Evolutionary conservation across 2,113 vertebrate genomes (phyloP).

Genomic region (Semnornis frantzii): DNA sequence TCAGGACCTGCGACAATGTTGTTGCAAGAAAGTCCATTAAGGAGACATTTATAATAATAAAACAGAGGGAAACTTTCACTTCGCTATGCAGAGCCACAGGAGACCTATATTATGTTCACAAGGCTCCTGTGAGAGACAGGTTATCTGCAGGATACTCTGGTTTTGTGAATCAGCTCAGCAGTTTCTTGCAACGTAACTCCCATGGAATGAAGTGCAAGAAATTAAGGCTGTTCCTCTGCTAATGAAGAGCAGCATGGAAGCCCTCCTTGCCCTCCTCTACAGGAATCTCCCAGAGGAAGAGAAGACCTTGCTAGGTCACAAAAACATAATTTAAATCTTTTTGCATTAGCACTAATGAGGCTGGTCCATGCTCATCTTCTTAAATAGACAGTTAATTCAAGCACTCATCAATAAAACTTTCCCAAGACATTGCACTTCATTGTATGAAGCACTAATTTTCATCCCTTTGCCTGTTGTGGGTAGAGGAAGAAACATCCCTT

Average conservation of each 20-base stretch:
- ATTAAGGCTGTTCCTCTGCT: conserved; percentile 18
- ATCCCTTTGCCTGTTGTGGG: rapidly evolving
- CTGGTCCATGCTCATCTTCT: conserved; percentile 14
- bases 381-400: conserved; percentile 36
- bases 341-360: conserved; percentile 42
- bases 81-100: not conserved
- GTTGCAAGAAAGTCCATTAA: not conserved
- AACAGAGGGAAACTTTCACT: not conserved
- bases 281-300: conserved; percentile 24
- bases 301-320: conserved; percentile 22
- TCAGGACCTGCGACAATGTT: not conserved
- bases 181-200: not conserved
- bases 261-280: conserved; percentile 5
- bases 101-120: not conserved
- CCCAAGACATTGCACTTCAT: not conserved
- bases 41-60: not conserved
- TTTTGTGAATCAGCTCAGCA: not conserved
- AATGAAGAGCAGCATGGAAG: not conserved
- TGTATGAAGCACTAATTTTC: not conserved
- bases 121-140: not conserved
- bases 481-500: not conserved
- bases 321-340: conserved; percentile 46
- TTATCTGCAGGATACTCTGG: not conserved
- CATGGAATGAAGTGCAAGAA: not conserved
- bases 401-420: conserved; percentile 28